A percentile compares a stretch with the other conserved stretches of the same genome.
These are phyloP conservation scores for Nomia melanderi DNA, from an alignment of 1,140 invertebrate genomes.

Conservation along the genomic window DNA sequence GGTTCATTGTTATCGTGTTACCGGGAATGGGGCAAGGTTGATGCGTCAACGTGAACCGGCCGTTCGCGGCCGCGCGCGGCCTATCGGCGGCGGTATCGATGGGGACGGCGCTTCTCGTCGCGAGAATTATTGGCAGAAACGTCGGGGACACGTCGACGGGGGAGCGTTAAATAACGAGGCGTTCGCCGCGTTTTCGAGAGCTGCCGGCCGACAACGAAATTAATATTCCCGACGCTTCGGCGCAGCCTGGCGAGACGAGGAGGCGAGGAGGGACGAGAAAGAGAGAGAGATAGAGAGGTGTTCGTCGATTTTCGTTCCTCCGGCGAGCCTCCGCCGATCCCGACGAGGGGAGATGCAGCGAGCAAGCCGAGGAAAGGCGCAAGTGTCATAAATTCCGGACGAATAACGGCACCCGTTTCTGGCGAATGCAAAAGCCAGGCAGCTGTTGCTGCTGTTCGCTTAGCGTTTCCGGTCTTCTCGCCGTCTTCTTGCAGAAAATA, in stretches of 20 bases:
- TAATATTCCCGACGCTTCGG: no score
- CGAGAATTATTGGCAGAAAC: constrained; percentile 20
- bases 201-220: no score
- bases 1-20: constrained; percentile 28
- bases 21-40: constrained; percentile 12
- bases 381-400: constrained; percentile 47
- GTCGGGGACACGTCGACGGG: neutral
- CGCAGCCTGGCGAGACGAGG: no score
- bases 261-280: no score
- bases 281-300: no score
- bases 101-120: neutral
- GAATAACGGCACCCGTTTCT: constrained; percentile 56
- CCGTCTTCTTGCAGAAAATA: constrained; percentile 18
- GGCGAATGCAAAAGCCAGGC: constrained; percentile 23
- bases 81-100: neutral
- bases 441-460: constrained; percentile 7
- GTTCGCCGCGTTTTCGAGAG: no score
- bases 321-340: neutral
- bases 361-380: neutral
- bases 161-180: neutral
- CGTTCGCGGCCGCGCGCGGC: no score
- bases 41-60: neutral
- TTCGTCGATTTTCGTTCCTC: no score
- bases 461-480: constrained; percentile 22
- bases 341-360: neutral